Conservation (phyloP, 2,888 invertebrate species). For the Nasonia oneida region DNA sequence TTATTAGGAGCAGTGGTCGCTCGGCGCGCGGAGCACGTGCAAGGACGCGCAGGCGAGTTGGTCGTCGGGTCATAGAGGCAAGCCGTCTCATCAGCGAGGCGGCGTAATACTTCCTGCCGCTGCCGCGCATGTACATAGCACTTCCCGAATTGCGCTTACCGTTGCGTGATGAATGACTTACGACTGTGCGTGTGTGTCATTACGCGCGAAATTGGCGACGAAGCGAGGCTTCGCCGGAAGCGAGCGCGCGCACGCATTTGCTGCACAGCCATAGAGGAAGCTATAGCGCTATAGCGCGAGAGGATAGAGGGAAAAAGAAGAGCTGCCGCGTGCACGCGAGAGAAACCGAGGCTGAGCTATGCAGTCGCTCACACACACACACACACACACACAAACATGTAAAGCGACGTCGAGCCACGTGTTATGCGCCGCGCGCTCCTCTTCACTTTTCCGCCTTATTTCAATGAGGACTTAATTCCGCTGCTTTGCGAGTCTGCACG, state of each 20-base stretch:
- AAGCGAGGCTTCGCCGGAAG: slow-evolving; percentile 54
- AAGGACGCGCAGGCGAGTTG: neutral
- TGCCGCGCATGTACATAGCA: neutral
- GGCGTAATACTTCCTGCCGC: neutral
- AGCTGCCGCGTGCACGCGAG: slow-evolving; percentile 44
- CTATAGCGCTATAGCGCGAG: neutral
- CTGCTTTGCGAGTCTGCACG: slow-evolving; percentile 44
- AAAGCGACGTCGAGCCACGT: neutral
- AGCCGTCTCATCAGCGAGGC: slow-evolving; percentile 27
- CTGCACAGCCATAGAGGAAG: neutral
- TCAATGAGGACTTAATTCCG: slow-evolving; percentile 60
- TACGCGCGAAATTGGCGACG: slow-evolving; percentile 58
- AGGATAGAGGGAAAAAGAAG: slow-evolving; percentile 2
- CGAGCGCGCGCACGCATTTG: slow-evolving; percentile 5
- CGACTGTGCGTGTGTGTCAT: slow-evolving; percentile 40
- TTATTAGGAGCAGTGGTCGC: slow-evolving; percentile 15
- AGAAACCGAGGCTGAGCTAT: slow-evolving; percentile 45
- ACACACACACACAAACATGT: neutral
- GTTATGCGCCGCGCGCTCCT: slow-evolving; percentile 9
- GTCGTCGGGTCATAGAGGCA: slow-evolving; percentile 23
- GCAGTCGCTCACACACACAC: slow-evolving; percentile 2
- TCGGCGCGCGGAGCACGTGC: neutral
- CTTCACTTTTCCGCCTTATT: slow-evolving; percentile 54
- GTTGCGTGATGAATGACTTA: slow-evolving; percentile 59
- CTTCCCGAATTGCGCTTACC: slow-evolving; percentile 59